A percentile compares a stretch with the other conserved stretches of the same genome.
Conservation (phyloP, 2,797 vertebrate species). For the Rhinoraja longicauda region DNA sequence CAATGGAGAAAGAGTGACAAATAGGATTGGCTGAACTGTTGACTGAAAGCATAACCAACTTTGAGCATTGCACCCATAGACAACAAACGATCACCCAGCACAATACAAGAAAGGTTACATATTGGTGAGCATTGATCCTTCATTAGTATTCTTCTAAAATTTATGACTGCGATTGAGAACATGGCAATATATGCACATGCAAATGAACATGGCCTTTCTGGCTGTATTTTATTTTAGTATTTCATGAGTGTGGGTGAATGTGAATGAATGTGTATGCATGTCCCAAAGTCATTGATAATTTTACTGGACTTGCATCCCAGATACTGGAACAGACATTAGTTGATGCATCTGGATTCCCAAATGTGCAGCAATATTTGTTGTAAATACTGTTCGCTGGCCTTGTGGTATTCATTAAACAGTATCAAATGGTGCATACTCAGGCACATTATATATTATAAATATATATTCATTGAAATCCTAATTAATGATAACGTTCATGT, state of each 20-base stretch:
- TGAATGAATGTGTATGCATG: slow-evolving; percentile 46
- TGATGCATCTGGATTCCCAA: slow-evolving; percentile 62
- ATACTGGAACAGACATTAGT: slow-evolving; percentile 63
- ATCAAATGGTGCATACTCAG: slow-evolving; percentile 69
- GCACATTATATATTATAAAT: slow-evolving; percentile 60
- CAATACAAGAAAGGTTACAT: slow-evolving; percentile 54
- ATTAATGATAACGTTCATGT: slow-evolving; percentile 74
- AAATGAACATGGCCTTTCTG: slow-evolving; percentile 48
- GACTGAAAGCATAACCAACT: not conserved
- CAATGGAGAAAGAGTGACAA: too few relatives aligned
- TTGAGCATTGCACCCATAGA: slow-evolving; percentile 17
- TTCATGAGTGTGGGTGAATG: slow-evolving; percentile 54
- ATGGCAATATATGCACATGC: slow-evolving; percentile 57
- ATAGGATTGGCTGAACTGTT: too few relatives aligned
- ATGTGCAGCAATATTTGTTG: slow-evolving; percentile 63
- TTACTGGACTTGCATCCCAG: slow-evolving; percentile 66
- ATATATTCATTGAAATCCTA: slow-evolving; percentile 60
- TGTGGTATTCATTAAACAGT: too few relatives aligned
- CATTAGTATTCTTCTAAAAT: slow-evolving; percentile 48
- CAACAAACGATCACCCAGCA: slow-evolving; percentile 53
- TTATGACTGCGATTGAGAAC: slow-evolving; percentile 61
- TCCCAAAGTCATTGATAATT: slow-evolving; percentile 55
- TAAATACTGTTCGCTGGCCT: too few relatives aligned
- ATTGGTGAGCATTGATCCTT: slow-evolving; percentile 53
- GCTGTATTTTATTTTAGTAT: slow-evolving; percentile 55